Evolutionary conservation across 92 coral and sea anemone genomes (phyloP).

Genomic region (Epizoanthus scotinus): DNA sequence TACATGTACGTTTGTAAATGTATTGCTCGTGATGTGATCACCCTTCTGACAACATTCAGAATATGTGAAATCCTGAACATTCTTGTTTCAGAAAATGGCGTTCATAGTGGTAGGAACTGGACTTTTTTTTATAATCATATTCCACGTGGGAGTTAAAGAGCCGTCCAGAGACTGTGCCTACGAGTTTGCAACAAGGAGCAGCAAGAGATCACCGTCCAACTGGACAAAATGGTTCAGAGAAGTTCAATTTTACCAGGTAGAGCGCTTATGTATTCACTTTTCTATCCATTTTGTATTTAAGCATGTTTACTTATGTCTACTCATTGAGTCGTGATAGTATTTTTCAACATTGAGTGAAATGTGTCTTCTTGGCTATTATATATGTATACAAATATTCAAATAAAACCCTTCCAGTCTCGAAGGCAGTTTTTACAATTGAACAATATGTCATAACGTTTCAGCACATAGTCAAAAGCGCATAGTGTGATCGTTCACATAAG

Average conservation of each 20-base stretch:
- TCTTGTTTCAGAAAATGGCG: constrained; percentile 68
- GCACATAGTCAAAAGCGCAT: too few relatives aligned
- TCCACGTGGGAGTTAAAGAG: constrained; percentile 85
- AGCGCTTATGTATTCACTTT: not conserved
- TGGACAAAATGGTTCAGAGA: constrained; percentile 92
- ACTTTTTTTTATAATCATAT: constrained; percentile 75
- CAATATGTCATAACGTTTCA: too few relatives aligned
- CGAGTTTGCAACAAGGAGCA: constrained; percentile 44
- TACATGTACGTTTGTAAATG: too few relatives aligned
- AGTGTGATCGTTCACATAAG: not conserved
- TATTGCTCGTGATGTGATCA: too few relatives aligned
- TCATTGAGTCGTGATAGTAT: too few relatives aligned
- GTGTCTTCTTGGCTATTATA: too few relatives aligned
- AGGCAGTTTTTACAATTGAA: too few relatives aligned
- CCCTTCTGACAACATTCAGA: not conserved
- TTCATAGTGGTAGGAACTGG: constrained; percentile 82
- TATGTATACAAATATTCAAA: too few relatives aligned
- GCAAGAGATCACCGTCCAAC: constrained; percentile 80
- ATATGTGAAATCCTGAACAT: not conserved
- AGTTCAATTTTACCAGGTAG: constrained; percentile 85
- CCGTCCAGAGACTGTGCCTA: constrained; percentile 69
- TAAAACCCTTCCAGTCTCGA: too few relatives aligned
- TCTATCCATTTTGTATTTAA: too few relatives aligned
- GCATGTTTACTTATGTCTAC: too few relatives aligned
- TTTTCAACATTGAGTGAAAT: too few relatives aligned